Conservation (phyloP, 2,888 invertebrate genomes). For the Pinctada fucata region DNA sequence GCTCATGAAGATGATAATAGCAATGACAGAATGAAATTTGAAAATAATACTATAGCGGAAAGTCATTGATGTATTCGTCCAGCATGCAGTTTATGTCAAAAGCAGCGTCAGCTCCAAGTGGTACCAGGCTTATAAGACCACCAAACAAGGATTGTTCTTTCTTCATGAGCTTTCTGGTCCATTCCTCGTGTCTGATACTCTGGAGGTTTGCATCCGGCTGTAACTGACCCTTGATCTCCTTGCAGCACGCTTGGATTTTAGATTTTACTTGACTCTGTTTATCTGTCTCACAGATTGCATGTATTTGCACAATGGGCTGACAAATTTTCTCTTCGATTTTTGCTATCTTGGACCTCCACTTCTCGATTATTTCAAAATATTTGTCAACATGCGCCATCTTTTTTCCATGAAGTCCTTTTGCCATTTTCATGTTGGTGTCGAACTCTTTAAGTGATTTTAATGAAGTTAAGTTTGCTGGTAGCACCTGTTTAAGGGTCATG, state of each 20-base stretch:
- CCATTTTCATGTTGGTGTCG: constrained; percentile 51
- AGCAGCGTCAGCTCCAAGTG: constrained; percentile 58
- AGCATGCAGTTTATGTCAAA: constrained; percentile 63
- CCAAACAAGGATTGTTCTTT: constrained; percentile 63
- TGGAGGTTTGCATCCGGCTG: constrained; percentile 54
- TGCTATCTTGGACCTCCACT: constrained; percentile 42
- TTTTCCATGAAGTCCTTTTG: constrained; percentile 48
- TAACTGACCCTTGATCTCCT: constrained; percentile 53
- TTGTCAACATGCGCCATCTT: constrained; percentile 52
- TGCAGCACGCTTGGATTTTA: constrained; percentile 48
- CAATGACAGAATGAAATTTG: too few species aligned
- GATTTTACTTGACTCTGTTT: constrained; percentile 60
- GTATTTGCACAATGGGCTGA: constrained; percentile 62
- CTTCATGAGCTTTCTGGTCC: constrained; percentile 56
- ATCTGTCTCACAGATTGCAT: constrained; percentile 61
- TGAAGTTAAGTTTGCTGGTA: constrained; percentile 49
- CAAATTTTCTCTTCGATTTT: constrained; percentile 54
- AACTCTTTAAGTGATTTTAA: constrained; percentile 59
- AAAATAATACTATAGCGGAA: constrained; percentile 32
- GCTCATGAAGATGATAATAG: too few species aligned
- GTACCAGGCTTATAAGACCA: constrained; percentile 65
- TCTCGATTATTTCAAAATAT: constrained; percentile 52
- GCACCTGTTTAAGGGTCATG: constrained; percentile 53
- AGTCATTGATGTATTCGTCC: constrained; percentile 66
- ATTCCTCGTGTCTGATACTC: constrained; percentile 53